Evolutionary conservation across 2,113 vertebrate genomes (phyloP), one percentile per base, ranked within the genome.

Genomic region (Catharus bicknelli): DNA sequence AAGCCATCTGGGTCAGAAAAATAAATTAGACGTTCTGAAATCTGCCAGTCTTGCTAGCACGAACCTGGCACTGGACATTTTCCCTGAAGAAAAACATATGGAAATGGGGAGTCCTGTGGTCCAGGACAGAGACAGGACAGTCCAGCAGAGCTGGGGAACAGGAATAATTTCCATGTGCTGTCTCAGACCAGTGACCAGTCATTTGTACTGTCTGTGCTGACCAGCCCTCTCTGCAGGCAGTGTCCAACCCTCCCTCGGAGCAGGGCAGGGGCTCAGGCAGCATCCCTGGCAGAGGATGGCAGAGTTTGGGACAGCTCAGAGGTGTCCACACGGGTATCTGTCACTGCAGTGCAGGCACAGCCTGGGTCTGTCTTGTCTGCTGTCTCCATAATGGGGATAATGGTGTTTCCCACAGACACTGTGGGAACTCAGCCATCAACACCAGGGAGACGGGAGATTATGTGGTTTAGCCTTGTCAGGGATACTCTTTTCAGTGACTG

Each of bases 401-500:
- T 66, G 50, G 75, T 42, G 66, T 87, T 95, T 95, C 81, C 77
- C 86, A 69, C 1, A 7, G 77, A 58, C 2, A 0, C 78, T 62
- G 54, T 74, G 81, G 84, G 91, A 94, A 83, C 10, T 20, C 43
- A 55, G 87, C 84, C 81, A 85, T 66, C 68, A 62, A 3, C 62
- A 68, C 64, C 84, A 73, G 59, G 86, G 95, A 93, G 87, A 94
- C 4, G 0, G 61, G 47, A 94, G 82, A 93, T 95, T 87, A 94
- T 7, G 16, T 0, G 4, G 42, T 70, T 94, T 82, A 90, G 57
- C 63, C 81, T 45, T 76, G 67, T 84, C 84, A 82, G 50, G 50
- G 70, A 82, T 66, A 85, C 54, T 82, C 81, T 92, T 86, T 83
- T 64, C 86, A 84, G 74, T 55, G 83, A 79, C 86, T 93, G 82